phyloP scores from a whole-genome alignment of 2,888 invertebrate genomes.

The Polyploca ridens region DNA sequence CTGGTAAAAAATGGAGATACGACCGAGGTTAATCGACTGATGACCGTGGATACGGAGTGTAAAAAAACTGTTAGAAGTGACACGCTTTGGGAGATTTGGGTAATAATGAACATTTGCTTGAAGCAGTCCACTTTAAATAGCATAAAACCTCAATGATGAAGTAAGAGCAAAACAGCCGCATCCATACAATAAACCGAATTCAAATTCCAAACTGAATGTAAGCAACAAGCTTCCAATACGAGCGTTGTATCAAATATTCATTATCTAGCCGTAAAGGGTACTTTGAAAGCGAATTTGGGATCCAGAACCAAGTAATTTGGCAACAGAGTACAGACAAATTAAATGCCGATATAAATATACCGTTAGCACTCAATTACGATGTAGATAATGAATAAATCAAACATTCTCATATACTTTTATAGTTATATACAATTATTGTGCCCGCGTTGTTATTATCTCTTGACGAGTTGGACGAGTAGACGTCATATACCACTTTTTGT shows the following conservation, averaged over 20 bases:
- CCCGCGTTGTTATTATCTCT: no score
- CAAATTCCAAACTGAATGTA: slow-evolving; percentile 26
- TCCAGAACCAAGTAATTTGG: slow-evolving; percentile 58
- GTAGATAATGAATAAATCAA: not conserved
- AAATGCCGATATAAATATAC: slow-evolving; percentile 39
- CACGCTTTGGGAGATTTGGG: no score
- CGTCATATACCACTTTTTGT: no score
- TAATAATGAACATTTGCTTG: no score
- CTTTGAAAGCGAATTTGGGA: slow-evolving; percentile 43
- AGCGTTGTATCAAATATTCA: slow-evolving; percentile 77
- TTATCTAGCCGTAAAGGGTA: slow-evolving; percentile 68
- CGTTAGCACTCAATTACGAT: not conserved
- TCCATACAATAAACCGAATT: slow-evolving; percentile 23
- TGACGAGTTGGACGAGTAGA: no score
- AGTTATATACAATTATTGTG: no score
- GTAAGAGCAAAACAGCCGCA: slow-evolving; percentile 22
- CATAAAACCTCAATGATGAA: no score
- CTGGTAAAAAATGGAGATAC: no score
- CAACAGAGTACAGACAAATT: slow-evolving; percentile 53
- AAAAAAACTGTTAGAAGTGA: no score
- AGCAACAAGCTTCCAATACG: slow-evolving; percentile 59
- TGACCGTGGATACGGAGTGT: no score
- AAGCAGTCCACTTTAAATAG: no score
- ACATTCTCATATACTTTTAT: not conserved
- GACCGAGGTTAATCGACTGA: no score